Evolutionary conservation across 2,797 vertebrate genomes (phyloP).

Genomic region (Rhabdophis nuchalis): DNA sequence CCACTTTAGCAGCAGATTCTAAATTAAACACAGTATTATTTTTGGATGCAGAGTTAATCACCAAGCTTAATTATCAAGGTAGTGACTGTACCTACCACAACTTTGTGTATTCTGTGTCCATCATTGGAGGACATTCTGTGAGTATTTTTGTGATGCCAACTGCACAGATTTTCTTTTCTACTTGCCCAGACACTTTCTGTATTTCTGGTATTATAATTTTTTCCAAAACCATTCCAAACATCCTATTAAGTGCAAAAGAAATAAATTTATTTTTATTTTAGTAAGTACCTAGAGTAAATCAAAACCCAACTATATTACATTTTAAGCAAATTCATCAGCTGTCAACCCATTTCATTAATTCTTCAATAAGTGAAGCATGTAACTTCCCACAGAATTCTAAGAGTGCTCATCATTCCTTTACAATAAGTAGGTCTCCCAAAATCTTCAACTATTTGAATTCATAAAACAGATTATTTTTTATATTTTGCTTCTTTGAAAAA

Average conservation of each 20-base stretch:
- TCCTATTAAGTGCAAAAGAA: constrained; percentile 69
- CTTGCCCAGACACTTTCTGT: constrained; percentile 93
- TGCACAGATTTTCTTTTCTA: constrained; percentile 98
- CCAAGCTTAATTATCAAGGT: not conserved
- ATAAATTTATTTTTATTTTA: not conserved
- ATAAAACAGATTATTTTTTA: not conserved
- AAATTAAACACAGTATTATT: not conserved
- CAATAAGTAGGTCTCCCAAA: not conserved
- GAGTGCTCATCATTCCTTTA: not conserved
- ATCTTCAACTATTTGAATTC: not conserved
- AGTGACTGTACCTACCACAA: constrained; percentile 80
- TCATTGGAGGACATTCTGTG: constrained; percentile 96
- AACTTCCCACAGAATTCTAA: not conserved
- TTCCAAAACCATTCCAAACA: constrained; percentile 99
- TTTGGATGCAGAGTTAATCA: not conserved
- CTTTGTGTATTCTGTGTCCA: constrained; percentile 97
- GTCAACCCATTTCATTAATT: not conserved
- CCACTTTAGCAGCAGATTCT: not conserved
- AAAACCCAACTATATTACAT: not conserved
- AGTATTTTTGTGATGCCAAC: constrained; percentile 94
- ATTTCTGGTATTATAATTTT: constrained; percentile 98
- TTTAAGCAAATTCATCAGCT: not conserved
- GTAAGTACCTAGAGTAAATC: not conserved
- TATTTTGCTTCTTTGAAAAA: not conserved
- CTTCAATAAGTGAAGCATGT: not conserved